Conservation (phyloP, 2,113 vertebrate species). For the Danionella cerebrum region DNA sequence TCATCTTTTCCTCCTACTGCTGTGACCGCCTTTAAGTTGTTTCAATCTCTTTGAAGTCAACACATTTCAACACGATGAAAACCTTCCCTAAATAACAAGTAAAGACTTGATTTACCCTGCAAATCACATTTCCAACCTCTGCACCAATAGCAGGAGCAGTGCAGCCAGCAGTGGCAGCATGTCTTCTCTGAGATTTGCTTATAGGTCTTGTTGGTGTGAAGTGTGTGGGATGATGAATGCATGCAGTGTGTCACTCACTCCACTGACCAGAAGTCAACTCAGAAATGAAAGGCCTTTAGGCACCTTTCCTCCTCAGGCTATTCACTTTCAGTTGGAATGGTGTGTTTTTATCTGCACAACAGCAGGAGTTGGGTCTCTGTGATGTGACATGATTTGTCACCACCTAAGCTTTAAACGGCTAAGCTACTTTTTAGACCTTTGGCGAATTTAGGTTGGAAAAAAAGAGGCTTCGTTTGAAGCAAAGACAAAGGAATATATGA, state of each 20-base stretch:
- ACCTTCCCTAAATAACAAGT: too few relatives aligned
- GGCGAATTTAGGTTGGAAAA: too few relatives aligned
- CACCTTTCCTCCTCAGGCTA: neutral
- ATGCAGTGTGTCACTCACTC: neutral
- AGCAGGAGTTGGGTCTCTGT: neutral
- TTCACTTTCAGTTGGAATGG: neutral
- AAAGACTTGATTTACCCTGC: neutral
- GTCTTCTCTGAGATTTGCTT: neutral
- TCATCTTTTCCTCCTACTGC: neutral
- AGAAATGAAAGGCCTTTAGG: neutral
- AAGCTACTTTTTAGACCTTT: too few relatives aligned
- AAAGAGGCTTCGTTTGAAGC: too few relatives aligned
- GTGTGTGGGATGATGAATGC: neutral
- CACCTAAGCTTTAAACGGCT: neutral
- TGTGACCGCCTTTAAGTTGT: neutral
- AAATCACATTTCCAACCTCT: neutral
- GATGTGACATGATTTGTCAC: neutral
- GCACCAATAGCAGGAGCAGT: too few relatives aligned
- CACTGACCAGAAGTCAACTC: neutral
- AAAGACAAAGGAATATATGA: too few relatives aligned
- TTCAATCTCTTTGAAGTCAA: neutral
- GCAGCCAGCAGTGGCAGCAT: slow-evolving; percentile 4
- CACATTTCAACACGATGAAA: neutral
- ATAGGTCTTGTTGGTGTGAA: too few relatives aligned
- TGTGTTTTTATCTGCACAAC: neutral